These are phyloP conservation scores for Pelagia noctiluca DNA, from an alignment of 30 jellyfish, hydroid and myxozoan genomes.

Conservation along the genomic window DNA sequence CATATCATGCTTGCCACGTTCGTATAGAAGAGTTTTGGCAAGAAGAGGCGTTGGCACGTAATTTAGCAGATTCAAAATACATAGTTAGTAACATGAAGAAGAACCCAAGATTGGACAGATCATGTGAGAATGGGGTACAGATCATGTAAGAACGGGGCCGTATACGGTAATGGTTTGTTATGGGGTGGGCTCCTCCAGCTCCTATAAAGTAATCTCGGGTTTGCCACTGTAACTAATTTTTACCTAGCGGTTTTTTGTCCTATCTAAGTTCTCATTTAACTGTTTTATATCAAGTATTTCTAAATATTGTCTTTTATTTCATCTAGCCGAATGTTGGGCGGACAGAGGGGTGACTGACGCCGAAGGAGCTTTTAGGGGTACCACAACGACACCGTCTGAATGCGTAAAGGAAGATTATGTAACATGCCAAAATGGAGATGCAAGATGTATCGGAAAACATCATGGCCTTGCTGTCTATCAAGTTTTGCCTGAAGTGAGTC, in stretches of 20 bases:
- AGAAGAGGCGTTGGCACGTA: too few species aligned
- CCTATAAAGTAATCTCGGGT: neutral
- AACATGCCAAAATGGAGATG: conserved; percentile 35
- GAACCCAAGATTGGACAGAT: too few species aligned
- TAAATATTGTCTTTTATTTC: neutral
- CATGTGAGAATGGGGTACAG: too few species aligned
- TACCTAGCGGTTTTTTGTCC: neutral
- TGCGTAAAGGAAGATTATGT: conserved; percentile 38
- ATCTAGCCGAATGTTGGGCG: conserved; percentile 58
- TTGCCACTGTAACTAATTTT: neutral
- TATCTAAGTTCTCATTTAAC: neutral
- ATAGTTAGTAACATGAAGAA: too few species aligned
- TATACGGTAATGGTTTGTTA: too few species aligned
- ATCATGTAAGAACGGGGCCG: too few species aligned
- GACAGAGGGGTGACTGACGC: conserved; percentile 17
- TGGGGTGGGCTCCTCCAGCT: neutral
- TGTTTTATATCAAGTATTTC: conserved; percentile 4
- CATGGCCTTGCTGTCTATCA: conserved; percentile 66
- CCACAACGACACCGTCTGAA: conserved; percentile 11
- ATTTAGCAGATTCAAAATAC: too few species aligned
- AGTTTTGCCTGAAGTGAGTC: too few species aligned
- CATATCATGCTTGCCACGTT: too few species aligned
- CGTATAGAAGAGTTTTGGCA: too few species aligned
- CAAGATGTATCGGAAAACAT: conserved; percentile 52
- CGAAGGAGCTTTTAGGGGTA: conserved; percentile 9